Evolutionary conservation across 2,888 invertebrate genomes (phyloP).

Genomic region (Acanthopleura granulata): DNA sequence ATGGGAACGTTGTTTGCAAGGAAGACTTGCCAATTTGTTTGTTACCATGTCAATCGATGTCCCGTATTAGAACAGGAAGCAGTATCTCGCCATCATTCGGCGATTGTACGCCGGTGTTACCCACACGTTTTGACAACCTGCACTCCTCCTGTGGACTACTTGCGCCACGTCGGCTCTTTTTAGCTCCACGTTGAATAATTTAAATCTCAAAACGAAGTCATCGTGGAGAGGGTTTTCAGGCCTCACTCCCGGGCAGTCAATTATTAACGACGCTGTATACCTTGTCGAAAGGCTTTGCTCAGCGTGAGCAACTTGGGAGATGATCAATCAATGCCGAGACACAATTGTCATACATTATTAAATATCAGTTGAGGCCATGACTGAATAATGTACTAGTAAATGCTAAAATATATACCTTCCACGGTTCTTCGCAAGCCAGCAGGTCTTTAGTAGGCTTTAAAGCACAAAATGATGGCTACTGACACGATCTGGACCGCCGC

Average conservation of each 20-base stretch:
- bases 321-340: constrained; percentile 12
- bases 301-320: constrained; percentile 3
- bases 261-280: constrained; percentile 5
- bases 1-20: too few relatives aligned
- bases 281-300: constrained; percentile 2
- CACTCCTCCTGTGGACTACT: not conserved
- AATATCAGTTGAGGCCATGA: not conserved
- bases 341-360: constrained; percentile 1
- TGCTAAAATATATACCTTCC: constrained; percentile 14
- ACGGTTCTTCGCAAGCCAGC: too few relatives aligned
- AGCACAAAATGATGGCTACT: too few relatives aligned
- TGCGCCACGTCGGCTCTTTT: not conserved
- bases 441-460: too few relatives aligned
- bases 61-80: too few relatives aligned
- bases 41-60: too few relatives aligned
- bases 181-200: constrained; percentile 4
- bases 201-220: constrained; percentile 10
- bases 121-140: too few relatives aligned
- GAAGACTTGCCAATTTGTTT: too few relatives aligned
- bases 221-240: not conserved
- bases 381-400: constrained; percentile 10
- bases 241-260: not conserved
- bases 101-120: too few relatives aligned
- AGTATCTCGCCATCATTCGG: too few relatives aligned
- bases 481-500: too few relatives aligned